These are phyloP conservation scores for Anticlea derivata DNA, from an alignment of 2,888 invertebrate genomes.

Conservation along the genomic window DNA sequence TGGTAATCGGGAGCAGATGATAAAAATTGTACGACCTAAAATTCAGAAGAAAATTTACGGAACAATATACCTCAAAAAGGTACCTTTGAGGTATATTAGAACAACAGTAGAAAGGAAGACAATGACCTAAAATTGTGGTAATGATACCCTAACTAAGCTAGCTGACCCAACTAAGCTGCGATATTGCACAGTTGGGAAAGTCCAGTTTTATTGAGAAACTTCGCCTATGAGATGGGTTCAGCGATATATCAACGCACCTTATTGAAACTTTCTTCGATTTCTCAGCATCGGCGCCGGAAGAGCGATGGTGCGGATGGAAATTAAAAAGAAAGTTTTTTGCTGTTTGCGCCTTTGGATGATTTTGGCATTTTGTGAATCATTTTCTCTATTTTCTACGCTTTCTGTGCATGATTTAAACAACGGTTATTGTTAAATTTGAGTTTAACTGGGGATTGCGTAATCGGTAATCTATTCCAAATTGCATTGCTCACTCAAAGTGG, in stretches of 20 bases:
- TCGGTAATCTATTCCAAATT: too few species aligned
- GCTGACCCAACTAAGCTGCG: slow-evolving; percentile 14
- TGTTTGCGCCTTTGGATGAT: slow-evolving; percentile 9
- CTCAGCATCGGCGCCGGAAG: slow-evolving; percentile 25
- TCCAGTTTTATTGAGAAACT: slow-evolving; percentile 41
- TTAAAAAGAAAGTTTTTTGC: slow-evolving; percentile 29
- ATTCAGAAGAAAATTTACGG: too few species aligned
- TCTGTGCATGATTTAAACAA: not conserved
- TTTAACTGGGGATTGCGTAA: too few species aligned
- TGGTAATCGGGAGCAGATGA: too few species aligned
- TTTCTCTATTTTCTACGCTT: too few species aligned
- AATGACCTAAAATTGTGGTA: too few species aligned
- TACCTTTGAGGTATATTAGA: too few species aligned
- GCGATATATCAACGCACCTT: slow-evolving; percentile 41
- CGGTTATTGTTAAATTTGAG: too few species aligned
- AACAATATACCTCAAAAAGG: too few species aligned
- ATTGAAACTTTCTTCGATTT: slow-evolving; percentile 39
- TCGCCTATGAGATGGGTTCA: slow-evolving; percentile 36
- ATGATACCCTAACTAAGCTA: not conserved
- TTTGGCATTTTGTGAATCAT: not conserved
- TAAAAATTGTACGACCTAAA: too few species aligned
- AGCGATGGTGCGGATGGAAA: slow-evolving; percentile 30
- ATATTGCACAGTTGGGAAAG: slow-evolving; percentile 26
- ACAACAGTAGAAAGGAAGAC: too few species aligned
- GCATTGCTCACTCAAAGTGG: too few species aligned